Percentiles rank a stretch among this genome's conserved stretches.
Evolutionary conservation across 2,113 vertebrate species (phyloP).

Genomic region (Campylomormyrus numenius): DNA sequence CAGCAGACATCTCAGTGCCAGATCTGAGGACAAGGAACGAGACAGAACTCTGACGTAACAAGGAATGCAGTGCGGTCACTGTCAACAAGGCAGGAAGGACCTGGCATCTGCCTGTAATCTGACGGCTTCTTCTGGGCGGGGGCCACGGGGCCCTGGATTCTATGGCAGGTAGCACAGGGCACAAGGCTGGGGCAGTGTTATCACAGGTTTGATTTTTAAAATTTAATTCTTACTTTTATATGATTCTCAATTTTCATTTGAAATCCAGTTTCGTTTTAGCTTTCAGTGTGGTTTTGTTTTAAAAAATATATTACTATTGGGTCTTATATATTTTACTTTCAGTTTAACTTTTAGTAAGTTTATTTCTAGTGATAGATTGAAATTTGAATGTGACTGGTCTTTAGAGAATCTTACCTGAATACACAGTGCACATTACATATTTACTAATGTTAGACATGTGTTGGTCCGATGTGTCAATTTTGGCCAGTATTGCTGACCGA

Average conservation of each 20-base stretch:
- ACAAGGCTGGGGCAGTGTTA: background rate
- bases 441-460: background rate
- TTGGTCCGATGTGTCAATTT: background rate
- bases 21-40: slow-evolving; percentile 57
- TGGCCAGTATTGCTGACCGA: background rate
- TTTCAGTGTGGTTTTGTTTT: background rate
- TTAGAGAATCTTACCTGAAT: background rate
- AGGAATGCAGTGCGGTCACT: background rate
- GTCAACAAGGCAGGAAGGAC: background rate
- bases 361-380: background rate
- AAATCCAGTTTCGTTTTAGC: background rate
- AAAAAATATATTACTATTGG: background rate
- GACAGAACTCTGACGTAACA: background rate
- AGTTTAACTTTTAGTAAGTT: background rate
- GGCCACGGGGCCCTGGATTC: background rate
- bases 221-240: background rate
- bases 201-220: background rate
- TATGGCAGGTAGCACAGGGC: background rate
- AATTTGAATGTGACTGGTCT: background rate
- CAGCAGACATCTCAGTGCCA: slow-evolving; percentile 84
- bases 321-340: background rate
- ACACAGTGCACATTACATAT: background rate
- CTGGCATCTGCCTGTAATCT: background rate
- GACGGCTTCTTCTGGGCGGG: background rate
- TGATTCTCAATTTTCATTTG: background rate